A percentile compares a stretch with the other conserved stretches of the same genome.
These are phyloP conservation scores for Neomonachus schauinslandi DNA, from an alignment of 2,113 vertebrate genomes.

Conservation along the genomic window DNA sequence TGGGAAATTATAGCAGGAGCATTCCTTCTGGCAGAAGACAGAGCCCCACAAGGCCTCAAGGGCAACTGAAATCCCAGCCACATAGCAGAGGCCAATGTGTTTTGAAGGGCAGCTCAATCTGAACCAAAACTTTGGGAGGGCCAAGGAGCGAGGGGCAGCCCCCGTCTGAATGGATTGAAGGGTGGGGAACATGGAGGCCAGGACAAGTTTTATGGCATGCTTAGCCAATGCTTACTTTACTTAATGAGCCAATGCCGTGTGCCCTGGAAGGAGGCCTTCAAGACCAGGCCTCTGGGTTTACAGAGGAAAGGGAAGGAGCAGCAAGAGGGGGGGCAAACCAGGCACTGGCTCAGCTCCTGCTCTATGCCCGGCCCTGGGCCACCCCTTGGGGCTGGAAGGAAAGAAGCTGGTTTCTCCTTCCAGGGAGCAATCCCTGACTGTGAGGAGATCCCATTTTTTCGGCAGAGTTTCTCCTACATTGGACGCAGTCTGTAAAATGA, in stretches of 20 bases:
- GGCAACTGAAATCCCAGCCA: not conserved
- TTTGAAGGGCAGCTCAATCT: not conserved
- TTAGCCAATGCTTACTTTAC: not conserved
- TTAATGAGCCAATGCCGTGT: not conserved
- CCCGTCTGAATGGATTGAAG: not conserved
- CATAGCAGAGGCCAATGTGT: not conserved
- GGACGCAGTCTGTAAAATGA: constrained; percentile 18
- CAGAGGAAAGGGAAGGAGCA: not conserved
- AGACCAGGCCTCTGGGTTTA: not conserved
- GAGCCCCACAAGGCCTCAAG: not conserved
- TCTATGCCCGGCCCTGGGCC: not conserved
- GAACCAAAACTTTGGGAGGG: not conserved
- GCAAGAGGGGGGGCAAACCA: not conserved
- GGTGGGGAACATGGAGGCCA: not conserved
- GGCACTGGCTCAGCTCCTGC: not conserved
- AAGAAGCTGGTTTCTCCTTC: not conserved
- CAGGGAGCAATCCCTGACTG: not conserved
- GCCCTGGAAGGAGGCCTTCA: not conserved
- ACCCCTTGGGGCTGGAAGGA: not conserved
- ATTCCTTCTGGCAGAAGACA: not conserved
- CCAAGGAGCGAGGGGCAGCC: not conserved
- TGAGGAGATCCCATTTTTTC: constrained; percentile 2
- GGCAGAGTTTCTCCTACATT: not conserved
- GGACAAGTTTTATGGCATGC: not conserved
- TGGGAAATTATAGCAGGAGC: not conserved